Conservation (phyloP, 2,888 invertebrate species). For the Cheilosia vulpina region DNA sequence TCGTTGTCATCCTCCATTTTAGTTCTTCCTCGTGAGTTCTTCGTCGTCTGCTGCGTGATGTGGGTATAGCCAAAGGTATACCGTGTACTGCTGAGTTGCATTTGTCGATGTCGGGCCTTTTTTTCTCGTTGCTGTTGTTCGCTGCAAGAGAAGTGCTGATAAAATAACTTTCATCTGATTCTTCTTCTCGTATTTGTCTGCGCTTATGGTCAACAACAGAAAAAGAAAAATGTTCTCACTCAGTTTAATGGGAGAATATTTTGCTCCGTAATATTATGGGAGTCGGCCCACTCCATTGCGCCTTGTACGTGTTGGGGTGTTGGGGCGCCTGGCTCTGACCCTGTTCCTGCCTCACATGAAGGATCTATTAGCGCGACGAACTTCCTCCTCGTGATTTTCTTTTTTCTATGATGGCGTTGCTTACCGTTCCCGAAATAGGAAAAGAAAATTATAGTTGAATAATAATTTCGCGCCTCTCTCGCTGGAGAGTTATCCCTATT, state of each 20-base stretch:
- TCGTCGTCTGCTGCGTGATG: neutral
- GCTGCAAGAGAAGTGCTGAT: slow-evolving; percentile 41
- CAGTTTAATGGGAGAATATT: slow-evolving; percentile 23
- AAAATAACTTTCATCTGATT: slow-evolving; percentile 63
- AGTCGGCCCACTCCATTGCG: slow-evolving; percentile 42
- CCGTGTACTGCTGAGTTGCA: slow-evolving; percentile 50
- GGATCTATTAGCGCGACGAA: slow-evolving; percentile 54
- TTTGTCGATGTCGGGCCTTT: slow-evolving; percentile 51
- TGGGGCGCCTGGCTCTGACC: neutral
- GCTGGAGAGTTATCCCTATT: slow-evolving; percentile 4
- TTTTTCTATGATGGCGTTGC: slow-evolving; percentile 17
- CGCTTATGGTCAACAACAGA: slow-evolving; percentile 16
- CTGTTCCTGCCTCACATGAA: slow-evolving; percentile 38
- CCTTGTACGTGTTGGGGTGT: slow-evolving; percentile 18
- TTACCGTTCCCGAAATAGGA: slow-evolving; percentile 30
- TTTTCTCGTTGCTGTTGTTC: neutral
- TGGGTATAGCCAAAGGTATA: neutral
- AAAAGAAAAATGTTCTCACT: slow-evolving; percentile 1
- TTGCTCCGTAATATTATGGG: slow-evolving; percentile 43
- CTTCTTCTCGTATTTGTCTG: slow-evolving; percentile 32
- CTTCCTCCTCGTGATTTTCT: slow-evolving; percentile 17
- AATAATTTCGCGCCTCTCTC: slow-evolving; percentile 39
- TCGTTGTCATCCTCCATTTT: slow-evolving; percentile 67
- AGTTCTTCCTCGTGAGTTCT: neutral
- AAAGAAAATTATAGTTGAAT: slow-evolving; percentile 56